Conservation (phyloP, 35 echinoderm and acorn worm genomes). For the Apostichopus parvimensis region DNA sequence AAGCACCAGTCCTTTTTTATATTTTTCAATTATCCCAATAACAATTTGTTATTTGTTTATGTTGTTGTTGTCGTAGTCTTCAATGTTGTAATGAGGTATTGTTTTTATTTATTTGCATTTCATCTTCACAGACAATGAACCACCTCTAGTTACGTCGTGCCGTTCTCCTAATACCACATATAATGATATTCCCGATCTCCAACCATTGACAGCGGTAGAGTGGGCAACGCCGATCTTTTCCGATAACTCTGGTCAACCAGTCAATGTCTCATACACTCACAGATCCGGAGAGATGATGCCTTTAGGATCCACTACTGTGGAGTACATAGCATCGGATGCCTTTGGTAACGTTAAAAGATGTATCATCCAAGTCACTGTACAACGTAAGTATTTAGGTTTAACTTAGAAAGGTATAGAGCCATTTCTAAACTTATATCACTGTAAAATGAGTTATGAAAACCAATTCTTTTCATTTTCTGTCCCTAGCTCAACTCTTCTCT, state of each 20-base stretch:
- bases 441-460: too few relatives aligned
- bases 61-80: too few relatives aligned
- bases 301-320: constrained; percentile 69
- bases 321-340: constrained; percentile 79
- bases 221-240: constrained; percentile 85
- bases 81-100: too few relatives aligned
- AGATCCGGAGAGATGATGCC: constrained; percentile 57
- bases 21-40: too few relatives aligned
- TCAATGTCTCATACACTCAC: constrained; percentile 61
- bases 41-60: too few relatives aligned
- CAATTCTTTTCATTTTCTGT: too few relatives aligned
- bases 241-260: constrained; percentile 74
- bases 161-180: constrained; percentile 61
- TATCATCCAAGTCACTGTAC: constrained; percentile 67
- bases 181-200: neutral
- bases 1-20: too few relatives aligned
- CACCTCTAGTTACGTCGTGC: constrained; percentile 65
- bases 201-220: constrained; percentile 37
- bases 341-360: constrained; percentile 76
- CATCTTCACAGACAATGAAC: constrained; percentile 60
- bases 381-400: constrained; percentile 58
- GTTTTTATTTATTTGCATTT: neutral
- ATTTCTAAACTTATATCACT: too few relatives aligned
- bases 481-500: too few relatives aligned
- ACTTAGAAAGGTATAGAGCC: too few relatives aligned